Conservation (phyloP, 35 echinoderm and acorn worm species). For the Ophioderma brevispina region DNA sequence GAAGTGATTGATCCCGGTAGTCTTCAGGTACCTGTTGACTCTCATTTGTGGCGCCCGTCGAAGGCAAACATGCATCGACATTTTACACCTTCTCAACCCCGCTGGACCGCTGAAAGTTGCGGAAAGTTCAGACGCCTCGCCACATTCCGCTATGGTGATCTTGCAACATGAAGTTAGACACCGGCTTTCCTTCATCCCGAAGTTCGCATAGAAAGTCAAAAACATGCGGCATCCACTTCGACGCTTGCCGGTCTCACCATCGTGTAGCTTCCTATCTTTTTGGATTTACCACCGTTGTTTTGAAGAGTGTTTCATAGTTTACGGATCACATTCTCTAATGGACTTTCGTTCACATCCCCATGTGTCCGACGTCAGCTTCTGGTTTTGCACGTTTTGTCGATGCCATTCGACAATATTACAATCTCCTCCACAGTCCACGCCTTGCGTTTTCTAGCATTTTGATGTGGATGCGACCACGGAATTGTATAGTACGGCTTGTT, state of each 20-base stretch:
- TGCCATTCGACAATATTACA: constrained; percentile 22
- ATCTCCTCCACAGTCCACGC: background rate
- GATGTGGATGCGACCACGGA: background rate
- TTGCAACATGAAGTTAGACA: constrained; percentile 24
- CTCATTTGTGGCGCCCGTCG: background rate
- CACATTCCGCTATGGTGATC: background rate
- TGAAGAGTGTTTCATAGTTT: constrained; percentile 4
- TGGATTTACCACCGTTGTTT: constrained; percentile 4
- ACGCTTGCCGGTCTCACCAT: constrained; percentile 2
- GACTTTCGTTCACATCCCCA: constrained; percentile 21
- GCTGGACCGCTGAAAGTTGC: background rate
- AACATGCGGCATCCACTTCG: constrained; percentile 6
- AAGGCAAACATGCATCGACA: background rate
- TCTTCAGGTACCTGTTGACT: background rate
- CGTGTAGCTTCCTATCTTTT: constrained; percentile 21
- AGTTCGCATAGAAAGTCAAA: background rate
- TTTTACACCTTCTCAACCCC: constrained; percentile 11
- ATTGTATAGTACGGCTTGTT: too few relatives aligned
- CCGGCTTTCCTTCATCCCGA: background rate
- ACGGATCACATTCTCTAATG: constrained; percentile 13
- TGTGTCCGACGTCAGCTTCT: background rate
- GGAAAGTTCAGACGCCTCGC: background rate
- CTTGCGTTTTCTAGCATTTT: background rate
- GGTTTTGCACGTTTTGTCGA: background rate
- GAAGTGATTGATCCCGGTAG: background rate